phyloP scores from a whole-genome alignment of 2,113 vertebrate genomes.

The Emydura subglobosa region DNA sequence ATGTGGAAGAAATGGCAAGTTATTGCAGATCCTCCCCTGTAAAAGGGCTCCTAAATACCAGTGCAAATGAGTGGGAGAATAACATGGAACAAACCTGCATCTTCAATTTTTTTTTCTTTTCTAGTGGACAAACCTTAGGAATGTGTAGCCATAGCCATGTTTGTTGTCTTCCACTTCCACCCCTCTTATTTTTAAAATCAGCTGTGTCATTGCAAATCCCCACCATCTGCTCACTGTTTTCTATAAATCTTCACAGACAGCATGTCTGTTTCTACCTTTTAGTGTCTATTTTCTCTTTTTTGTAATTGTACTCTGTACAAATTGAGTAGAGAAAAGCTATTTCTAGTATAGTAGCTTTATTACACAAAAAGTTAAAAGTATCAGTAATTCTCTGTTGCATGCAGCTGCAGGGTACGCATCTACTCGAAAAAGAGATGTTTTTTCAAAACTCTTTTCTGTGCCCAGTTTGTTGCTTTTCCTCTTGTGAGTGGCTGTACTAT shows the following conservation, averaged over 20 bases:
- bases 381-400: slow-evolving; percentile 34
- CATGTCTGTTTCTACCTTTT: slow-evolving; percentile 47
- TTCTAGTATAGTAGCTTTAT: background rate
- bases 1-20: slow-evolving; percentile 8
- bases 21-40: background rate
- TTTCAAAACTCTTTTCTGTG: slow-evolving; percentile 46
- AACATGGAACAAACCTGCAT: background rate
- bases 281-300: background rate
- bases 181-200: slow-evolving; percentile 70
- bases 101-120: slow-evolving; percentile 1
- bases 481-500: slow-evolving; percentile 42
- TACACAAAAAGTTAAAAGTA: slow-evolving; percentile 44
- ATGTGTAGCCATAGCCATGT: slow-evolving; percentile 29
- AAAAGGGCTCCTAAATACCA: background rate
- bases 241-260: slow-evolving; percentile 28
- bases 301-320: background rate
- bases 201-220: slow-evolving; percentile 71
- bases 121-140: slow-evolving; percentile 29
- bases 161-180: slow-evolving; percentile 52
- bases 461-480: slow-evolving; percentile 58
- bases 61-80: background rate
- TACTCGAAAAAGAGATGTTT: slow-evolving; percentile 25
- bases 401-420: slow-evolving; percentile 24
- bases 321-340: slow-evolving; percentile 20
- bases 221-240: slow-evolving; percentile 58